Percentiles rank a stretch among this genome's conserved stretches.
Evolutionary conservation across 1,140 invertebrate species (phyloP).

Genomic region (Drosophila pectinifera): DNA sequence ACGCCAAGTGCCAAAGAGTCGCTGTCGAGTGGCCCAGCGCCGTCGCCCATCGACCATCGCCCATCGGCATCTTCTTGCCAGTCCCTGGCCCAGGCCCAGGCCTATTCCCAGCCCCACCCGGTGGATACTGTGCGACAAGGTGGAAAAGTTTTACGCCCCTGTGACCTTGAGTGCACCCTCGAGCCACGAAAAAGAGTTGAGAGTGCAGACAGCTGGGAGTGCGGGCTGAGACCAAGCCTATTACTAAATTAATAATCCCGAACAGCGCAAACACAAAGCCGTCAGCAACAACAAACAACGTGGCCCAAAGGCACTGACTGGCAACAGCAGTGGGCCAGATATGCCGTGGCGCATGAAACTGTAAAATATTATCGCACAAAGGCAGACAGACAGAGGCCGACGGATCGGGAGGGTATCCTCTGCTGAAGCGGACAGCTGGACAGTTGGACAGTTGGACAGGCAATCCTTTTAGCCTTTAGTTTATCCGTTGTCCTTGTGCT

Average conservation of each 20-base stretch:
- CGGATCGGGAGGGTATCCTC: constrained; percentile 3
- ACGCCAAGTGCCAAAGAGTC: constrained; percentile 55
- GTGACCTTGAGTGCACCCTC: constrained; percentile 77
- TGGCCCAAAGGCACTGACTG: constrained; percentile 27
- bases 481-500: constrained; percentile 41
- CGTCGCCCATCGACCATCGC: constrained; percentile 13
- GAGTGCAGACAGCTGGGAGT: constrained; percentile 27
- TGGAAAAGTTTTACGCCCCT: constrained; percentile 63
- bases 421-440: constrained; percentile 3
- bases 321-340: constrained; percentile 21
- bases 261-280: constrained; percentile 44
- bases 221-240: constrained; percentile 51
- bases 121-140: constrained; percentile 42
- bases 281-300: constrained; percentile 25
- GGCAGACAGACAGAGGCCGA: constrained; percentile 19
- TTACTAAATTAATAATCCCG: constrained; percentile 78
- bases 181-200: constrained; percentile 38
- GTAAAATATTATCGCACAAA: constrained; percentile 63
- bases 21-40: constrained; percentile 50
- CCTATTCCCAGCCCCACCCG: background rate
- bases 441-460: background rate
- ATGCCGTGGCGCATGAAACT: constrained; percentile 49
- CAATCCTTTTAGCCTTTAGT: constrained; percentile 37
- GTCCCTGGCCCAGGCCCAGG: background rate
- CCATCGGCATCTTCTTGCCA: constrained; percentile 16